Conservation (phyloP, 2,888 invertebrate species). For the Cabera pusaria region DNA sequence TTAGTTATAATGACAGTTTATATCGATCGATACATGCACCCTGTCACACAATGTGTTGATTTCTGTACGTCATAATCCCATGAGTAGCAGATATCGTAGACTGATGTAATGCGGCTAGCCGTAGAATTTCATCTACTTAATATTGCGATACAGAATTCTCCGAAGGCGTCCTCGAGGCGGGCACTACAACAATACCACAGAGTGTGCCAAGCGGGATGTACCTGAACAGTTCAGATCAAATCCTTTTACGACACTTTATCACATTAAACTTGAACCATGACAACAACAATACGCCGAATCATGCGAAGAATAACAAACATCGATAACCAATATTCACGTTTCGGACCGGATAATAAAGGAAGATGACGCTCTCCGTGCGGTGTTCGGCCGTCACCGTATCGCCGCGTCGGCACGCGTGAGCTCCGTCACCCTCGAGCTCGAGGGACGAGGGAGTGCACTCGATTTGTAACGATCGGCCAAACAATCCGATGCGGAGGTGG, state of each 20-base stretch:
- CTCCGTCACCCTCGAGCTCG: conserved; percentile 17
- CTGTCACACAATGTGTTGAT: conserved; percentile 78
- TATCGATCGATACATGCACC: conserved; percentile 76
- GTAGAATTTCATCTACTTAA: conserved; percentile 41
- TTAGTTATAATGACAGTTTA: conserved; percentile 43
- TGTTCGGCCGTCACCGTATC: too few species aligned
- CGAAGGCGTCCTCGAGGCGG: conserved; percentile 50
- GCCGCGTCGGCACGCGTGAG: too few species aligned
- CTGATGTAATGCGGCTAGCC: conserved; percentile 42
- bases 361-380: conserved; percentile 57
- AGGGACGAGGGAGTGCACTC: conserved; percentile 14
- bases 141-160: conserved; percentile 18
- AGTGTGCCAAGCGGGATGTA: conserved; percentile 80
- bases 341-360: conserved; percentile 57
- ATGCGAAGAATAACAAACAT: conserved; percentile 78
- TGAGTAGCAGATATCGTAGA: conserved; percentile 38
- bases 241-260: conserved; percentile 58
- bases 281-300: conserved; percentile 73
- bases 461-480: conserved; percentile 37
- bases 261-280: conserved; percentile 65
- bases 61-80: conserved; percentile 23
- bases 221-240: conserved; percentile 63
- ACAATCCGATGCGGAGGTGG: conserved; percentile 55
- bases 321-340: conserved; percentile 62
- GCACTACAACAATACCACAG: conserved; percentile 62